Evolutionary conservation across 35 echinoderm and acorn worm species (phyloP).

Genomic region (Amphiura filiformis): DNA sequence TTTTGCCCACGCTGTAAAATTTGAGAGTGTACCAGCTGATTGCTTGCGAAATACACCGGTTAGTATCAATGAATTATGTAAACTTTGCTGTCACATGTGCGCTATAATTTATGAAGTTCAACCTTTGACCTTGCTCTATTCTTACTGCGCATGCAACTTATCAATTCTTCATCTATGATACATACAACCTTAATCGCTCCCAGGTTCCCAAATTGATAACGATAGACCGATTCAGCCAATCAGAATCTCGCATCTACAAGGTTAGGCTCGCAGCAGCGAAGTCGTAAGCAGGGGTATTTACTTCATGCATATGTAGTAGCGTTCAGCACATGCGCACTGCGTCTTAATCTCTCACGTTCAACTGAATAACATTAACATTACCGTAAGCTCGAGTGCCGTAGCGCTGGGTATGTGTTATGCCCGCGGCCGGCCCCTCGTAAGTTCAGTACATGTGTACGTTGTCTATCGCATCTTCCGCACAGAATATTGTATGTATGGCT

Average conservation of each 20-base stretch:
- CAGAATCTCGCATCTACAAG: background rate
- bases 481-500: background rate
- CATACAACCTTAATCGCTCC: background rate
- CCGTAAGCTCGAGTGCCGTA: background rate
- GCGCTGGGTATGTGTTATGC: background rate
- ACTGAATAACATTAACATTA: background rate
- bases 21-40: slow-evolving; percentile 3
- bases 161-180: background rate
- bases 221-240: background rate
- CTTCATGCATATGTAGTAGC: background rate
- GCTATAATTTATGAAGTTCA: background rate
- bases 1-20: background rate
- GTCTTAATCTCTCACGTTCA: background rate
- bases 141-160: background rate
- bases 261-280: background rate
- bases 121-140: background rate
- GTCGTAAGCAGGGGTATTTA: no score
- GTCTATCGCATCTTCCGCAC: background rate
- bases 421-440: background rate
- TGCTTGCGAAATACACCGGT: background rate
- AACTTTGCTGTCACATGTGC: slow-evolving; percentile 13
- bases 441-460: background rate
- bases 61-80: background rate
- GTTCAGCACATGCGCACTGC: background rate
- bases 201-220: background rate